phyloP scores from a whole-genome alignment of 1,140 invertebrate species.

The Eumaeus atala region DNA sequence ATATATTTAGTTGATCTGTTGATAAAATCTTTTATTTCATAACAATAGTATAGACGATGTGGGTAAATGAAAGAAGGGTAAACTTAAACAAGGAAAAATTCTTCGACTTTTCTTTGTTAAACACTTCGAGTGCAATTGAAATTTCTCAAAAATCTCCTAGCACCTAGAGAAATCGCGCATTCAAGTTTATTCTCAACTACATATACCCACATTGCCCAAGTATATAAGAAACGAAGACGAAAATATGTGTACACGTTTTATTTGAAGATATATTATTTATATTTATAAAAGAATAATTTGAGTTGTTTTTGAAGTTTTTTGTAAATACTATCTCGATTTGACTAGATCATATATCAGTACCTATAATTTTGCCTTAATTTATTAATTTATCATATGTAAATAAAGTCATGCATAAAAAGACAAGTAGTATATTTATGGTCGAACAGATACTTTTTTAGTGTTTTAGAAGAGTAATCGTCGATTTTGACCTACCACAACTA shows the following conservation, averaged over 20 bases:
- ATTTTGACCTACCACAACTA: background rate
- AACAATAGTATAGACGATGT: constrained; percentile 38
- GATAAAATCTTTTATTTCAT: constrained; percentile 68
- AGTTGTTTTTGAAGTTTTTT: constrained; percentile 20
- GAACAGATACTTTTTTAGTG: background rate
- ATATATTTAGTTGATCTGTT: constrained; percentile 64
- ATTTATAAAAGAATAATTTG: constrained; percentile 1
- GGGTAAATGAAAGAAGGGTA: too few species aligned
- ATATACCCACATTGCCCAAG: too few species aligned
- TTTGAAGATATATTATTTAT: background rate
- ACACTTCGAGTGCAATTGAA: too few species aligned
- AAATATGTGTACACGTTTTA: background rate
- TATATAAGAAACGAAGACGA: constrained; percentile 5
- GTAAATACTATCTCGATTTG: constrained; percentile 58
- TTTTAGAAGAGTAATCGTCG: background rate
- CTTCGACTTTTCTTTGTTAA: too few species aligned
- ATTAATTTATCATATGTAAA: constrained; percentile 9
- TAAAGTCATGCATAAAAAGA: background rate
- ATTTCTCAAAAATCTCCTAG: too few species aligned
- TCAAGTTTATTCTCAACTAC: too few species aligned
- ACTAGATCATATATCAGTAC: constrained; percentile 63
- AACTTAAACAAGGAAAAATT: too few species aligned
- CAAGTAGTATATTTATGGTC: background rate
- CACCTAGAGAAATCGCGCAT: too few species aligned
- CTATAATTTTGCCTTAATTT: constrained; percentile 29